Conservation (phyloP, 2,797 vertebrate genomes). For the Coluber constrictor region DNA sequence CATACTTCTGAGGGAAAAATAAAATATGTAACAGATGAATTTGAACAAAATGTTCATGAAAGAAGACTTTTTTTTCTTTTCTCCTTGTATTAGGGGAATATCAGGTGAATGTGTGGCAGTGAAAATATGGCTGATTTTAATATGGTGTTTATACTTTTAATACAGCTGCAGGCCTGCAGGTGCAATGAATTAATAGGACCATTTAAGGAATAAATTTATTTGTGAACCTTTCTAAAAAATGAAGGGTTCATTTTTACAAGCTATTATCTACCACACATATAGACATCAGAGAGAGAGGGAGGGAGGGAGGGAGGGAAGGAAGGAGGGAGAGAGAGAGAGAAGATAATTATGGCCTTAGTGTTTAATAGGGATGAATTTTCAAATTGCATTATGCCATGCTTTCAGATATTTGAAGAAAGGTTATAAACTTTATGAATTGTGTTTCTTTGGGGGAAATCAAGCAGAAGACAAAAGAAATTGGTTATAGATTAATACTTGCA, state of each 20-base stretch:
- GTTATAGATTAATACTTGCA: slow-evolving; percentile 30
- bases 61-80: not conserved
- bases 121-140: not conserved
- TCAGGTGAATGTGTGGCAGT: not conserved
- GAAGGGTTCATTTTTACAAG: slow-evolving; percentile 3
- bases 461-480: slow-evolving; percentile 33
- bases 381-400: slow-evolving; percentile 5
- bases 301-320: too few species aligned
- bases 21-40: not conserved
- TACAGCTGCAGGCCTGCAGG: not conserved
- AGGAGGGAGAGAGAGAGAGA: not conserved
- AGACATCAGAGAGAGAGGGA: not conserved
- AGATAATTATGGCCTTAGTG: slow-evolving; percentile 9
- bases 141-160: not conserved
- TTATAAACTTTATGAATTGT: slow-evolving; percentile 29
- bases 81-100: not conserved
- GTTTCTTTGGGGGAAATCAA: slow-evolving; percentile 20
- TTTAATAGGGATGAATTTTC: slow-evolving; percentile 11
- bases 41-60: not conserved
- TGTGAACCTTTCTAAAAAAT: slow-evolving; percentile 4
- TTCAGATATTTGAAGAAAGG: slow-evolving; percentile 24
- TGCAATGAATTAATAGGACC: not conserved
- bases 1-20: not conserved
- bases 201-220: not conserved
- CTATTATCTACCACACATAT: not conserved